phyloP scores from a whole-genome alignment of 2,888 invertebrate species.

The Saturnia pavonia region DNA sequence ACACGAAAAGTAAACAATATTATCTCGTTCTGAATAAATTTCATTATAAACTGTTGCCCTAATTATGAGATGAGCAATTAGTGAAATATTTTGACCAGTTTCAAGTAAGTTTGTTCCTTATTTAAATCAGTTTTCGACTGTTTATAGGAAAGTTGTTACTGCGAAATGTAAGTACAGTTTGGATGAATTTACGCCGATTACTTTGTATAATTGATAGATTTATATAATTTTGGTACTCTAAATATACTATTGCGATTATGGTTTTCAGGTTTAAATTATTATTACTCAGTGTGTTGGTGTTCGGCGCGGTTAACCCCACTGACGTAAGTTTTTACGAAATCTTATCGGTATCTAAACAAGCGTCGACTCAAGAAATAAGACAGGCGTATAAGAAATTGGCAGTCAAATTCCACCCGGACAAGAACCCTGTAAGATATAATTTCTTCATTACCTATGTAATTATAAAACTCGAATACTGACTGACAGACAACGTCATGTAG shows the following conservation, averaged over 20 bases:
- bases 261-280: slow-evolving; percentile 54
- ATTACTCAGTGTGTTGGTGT: slow-evolving; percentile 41
- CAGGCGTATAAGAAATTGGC: slow-evolving; percentile 91
- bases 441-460: neutral
- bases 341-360: slow-evolving; percentile 84
- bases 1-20: slow-evolving; percentile 58
- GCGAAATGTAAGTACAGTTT: slow-evolving; percentile 34
- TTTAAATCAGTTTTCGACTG: slow-evolving; percentile 16
- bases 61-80: slow-evolving; percentile 27
- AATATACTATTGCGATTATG: slow-evolving; percentile 16
- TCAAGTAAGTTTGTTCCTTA: slow-evolving; percentile 21
- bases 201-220: slow-evolving; percentile 9
- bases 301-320: slow-evolving; percentile 52
- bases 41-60: slow-evolving; percentile 34
- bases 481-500: no score
- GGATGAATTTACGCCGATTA: slow-evolving; percentile 6
- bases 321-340: slow-evolving; percentile 83
- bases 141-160: slow-evolving; percentile 9
- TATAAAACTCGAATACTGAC: no score
- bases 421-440: slow-evolving; percentile 78
- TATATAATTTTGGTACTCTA: neutral
- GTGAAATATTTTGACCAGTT: slow-evolving; percentile 17
- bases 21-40: slow-evolving; percentile 40
- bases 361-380: slow-evolving; percentile 86
- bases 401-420: slow-evolving; percentile 88